A percentile compares a stretch with the other conserved stretches of the same genome.
These are phyloP conservation scores for Alsophila aescularia DNA, from an alignment of 2,888 invertebrate species.

Conservation along the genomic window DNA sequence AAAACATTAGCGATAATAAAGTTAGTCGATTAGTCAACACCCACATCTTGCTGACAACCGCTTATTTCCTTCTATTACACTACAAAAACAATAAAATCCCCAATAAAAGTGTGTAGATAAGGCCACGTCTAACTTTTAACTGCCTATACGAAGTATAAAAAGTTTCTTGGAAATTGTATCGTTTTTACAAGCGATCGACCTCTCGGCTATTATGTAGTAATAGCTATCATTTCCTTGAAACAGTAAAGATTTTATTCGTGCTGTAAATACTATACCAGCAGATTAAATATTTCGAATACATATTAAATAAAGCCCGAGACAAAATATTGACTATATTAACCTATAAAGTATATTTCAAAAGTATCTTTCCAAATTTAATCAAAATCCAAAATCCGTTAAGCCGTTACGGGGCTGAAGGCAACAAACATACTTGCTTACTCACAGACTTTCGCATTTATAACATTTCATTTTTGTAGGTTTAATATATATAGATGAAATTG, in stretches of 20 bases:
- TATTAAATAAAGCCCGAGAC: too few species aligned
- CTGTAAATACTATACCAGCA: neutral
- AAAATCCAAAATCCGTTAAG: too few species aligned
- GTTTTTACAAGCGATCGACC: constrained; percentile 25
- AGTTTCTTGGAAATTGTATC: constrained; percentile 23
- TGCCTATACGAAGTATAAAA: constrained; percentile 20
- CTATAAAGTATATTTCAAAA: too few species aligned
- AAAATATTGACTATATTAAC: too few species aligned
- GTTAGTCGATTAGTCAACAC: neutral
- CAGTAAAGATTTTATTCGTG: constrained; percentile 17
- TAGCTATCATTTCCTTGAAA: constrained; percentile 18
- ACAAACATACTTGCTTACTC: too few species aligned
- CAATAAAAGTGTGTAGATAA: constrained; percentile 8
- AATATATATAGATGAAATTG: too few species aligned
- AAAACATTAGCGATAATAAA: neutral
- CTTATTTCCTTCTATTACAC: constrained; percentile 7
- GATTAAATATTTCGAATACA: too few species aligned
- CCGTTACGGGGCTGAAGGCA: too few species aligned
- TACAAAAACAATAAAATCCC: constrained; percentile 21
- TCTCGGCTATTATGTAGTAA: constrained; percentile 21
- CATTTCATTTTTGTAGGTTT: too few species aligned
- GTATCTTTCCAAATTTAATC: too few species aligned
- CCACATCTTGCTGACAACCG: neutral
- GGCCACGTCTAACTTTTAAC: constrained; percentile 25
- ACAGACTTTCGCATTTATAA: too few species aligned